A percentile compares a stretch with the other conserved stretches of the same genome.
Conservation (phyloP, 2,888 invertebrate species). For the Cepaea hortensis region DNA sequence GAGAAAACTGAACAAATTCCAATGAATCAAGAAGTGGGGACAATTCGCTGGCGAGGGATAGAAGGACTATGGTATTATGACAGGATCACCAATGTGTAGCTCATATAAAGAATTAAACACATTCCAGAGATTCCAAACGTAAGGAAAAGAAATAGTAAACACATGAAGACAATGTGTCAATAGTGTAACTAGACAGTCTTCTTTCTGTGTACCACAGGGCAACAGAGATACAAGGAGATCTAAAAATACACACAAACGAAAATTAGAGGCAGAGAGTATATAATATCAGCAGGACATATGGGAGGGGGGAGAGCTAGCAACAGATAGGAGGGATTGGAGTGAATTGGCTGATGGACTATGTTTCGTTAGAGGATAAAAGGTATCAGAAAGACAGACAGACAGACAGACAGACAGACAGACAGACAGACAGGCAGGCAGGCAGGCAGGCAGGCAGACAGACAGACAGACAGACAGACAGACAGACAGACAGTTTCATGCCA, state of each 20-base stretch:
- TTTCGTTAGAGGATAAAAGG: neutral
- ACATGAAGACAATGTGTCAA: too few relatives aligned
- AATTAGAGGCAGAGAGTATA: neutral
- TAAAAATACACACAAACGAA: neutral
- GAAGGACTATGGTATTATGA: too few relatives aligned
- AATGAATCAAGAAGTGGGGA: too few relatives aligned
- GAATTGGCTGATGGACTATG: neutral
- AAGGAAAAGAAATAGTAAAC: too few relatives aligned
- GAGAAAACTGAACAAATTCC: too few relatives aligned
- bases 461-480: neutral
- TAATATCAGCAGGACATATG: neutral
- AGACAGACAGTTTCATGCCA: neutral
- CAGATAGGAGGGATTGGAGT: neutral
- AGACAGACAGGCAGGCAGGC: neutral
- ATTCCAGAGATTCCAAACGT: too few relatives aligned
- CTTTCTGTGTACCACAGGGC: too few relatives aligned
- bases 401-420: neutral
- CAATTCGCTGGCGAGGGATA: too few relatives aligned
- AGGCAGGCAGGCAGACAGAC: neutral
- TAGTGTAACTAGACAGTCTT: too few relatives aligned
- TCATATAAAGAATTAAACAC: too few relatives aligned
- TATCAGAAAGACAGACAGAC: neutral
- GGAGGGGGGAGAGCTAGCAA: neutral
- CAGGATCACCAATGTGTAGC: too few relatives aligned
- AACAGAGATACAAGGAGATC: neutral